A percentile compares a stretch with the other conserved stretches of the same genome.
These are phyloP conservation scores for Seira ritae DNA, from an alignment of 2,888 invertebrate species.

Conservation along the genomic window DNA sequence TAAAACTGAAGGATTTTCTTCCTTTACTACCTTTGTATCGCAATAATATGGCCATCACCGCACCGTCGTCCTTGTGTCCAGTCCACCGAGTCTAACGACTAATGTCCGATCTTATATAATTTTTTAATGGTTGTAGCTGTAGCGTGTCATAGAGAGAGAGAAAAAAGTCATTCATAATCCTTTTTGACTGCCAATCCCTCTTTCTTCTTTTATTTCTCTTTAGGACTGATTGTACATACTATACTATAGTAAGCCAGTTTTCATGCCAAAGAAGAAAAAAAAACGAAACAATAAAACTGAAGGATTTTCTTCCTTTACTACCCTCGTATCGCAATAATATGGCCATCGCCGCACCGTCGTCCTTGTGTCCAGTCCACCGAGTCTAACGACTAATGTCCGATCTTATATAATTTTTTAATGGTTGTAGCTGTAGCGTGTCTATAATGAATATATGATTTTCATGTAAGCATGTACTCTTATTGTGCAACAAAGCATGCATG, in stretches of 20 bases:
- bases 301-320: neutral
- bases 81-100: neutral
- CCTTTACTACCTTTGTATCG: too few relatives aligned
- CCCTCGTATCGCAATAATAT: too few relatives aligned
- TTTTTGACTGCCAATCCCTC: too few relatives aligned
- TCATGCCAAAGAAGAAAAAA: neutral
- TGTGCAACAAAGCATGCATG: neutral
- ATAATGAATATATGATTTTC: neutral
- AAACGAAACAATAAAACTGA: neutral
- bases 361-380: neutral
- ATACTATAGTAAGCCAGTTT: neutral
- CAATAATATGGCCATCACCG: too few relatives aligned
- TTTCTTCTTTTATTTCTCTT: conserved; percentile 17
- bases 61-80: neutral
- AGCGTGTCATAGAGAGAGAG: neutral
- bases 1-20: neutral
- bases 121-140: neutral
- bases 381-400: neutral
- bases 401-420: neutral
- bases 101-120: neutral
- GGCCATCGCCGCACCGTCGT: too few relatives aligned
- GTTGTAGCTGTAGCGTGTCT: neutral
- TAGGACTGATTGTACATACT: too few relatives aligned
- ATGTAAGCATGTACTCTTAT: neutral
- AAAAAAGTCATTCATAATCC: conserved; percentile 50